Evolutionary conservation across 2,797 vertebrate genomes (phyloP).

Genomic region (Loris lydekkerianus): DNA sequence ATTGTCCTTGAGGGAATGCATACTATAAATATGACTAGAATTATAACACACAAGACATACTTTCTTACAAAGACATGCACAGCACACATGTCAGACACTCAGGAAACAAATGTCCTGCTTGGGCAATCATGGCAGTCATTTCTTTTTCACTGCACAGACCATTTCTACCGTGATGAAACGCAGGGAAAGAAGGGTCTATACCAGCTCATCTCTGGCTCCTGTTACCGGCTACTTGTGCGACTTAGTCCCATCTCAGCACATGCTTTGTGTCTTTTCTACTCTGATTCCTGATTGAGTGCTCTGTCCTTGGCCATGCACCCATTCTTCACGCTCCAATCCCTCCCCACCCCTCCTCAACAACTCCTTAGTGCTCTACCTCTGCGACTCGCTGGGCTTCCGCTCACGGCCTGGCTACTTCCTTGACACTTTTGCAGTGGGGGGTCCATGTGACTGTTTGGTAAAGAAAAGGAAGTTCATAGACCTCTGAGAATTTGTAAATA

Average conservation of each 20-base stretch:
- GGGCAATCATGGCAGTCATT: background rate
- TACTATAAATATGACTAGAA: conserved; percentile 18
- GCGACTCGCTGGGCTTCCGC: background rate
- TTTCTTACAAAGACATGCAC: background rate
- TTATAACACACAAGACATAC: background rate
- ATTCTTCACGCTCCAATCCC: background rate
- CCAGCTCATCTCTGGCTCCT: background rate
- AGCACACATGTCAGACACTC: background rate
- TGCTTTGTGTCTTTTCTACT: background rate
- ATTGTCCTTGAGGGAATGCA: conserved; percentile 20
- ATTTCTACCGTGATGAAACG: background rate
- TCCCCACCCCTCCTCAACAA: background rate
- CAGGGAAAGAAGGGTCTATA: background rate
- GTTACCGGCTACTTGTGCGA: background rate
- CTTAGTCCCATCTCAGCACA: background rate
- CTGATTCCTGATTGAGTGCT: background rate
- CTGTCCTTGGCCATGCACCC: background rate
- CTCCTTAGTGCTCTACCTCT: background rate
- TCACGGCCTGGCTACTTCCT: background rate
- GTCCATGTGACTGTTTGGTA: conserved; percentile 11
- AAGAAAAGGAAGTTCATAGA: conserved; percentile 39
- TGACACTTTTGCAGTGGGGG: background rate
- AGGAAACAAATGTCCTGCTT: background rate
- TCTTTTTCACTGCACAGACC: background rate
- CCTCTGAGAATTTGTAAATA: conserved; percentile 54